Evolutionary conservation across 2,113 vertebrate species (phyloP), one percentile per base, ranked within the genome.

Genomic region (Chloebia gouldiae): DNA sequence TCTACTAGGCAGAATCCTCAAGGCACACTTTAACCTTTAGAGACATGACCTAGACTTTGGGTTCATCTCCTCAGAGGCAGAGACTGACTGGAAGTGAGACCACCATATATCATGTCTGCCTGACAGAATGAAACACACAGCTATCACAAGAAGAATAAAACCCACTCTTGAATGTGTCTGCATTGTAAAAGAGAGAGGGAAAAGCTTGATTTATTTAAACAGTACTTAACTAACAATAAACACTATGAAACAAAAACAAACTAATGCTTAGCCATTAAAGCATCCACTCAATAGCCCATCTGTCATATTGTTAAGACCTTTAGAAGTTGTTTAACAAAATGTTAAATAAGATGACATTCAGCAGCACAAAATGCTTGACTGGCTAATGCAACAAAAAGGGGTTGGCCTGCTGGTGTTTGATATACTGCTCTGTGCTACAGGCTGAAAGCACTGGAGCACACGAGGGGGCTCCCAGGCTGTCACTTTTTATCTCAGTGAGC

Each of bases 251-350:
- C 59, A 76, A 94, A 95, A 96, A 93, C 96, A 97, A 98, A 97
- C 95, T 85, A 86, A 94, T 94, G 90, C 94, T 97, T 96, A 95
- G 91, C 96, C 97, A 90, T 94, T 98, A 98, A 97, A 97, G 92
- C 76, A 95, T 81, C 95, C 85, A 89, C 96, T 98, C 97, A 97
- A 93, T 91, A 93, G 95, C 93, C 97, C 97, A 97, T 98, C 97
- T 96, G 97, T 98, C 97, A 97, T 97, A 97, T 92, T 96, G 97
- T 97, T 97, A 97, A 98, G 97, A 97, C 97, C 97, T 98, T 98
- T 97, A 97, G 96, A 98, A 98, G 94, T 88, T 98, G 98, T 97
- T 98, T 98, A 98, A 98, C 96, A 98, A 98, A 98, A 98, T 97
- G 96, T 97, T 98, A 97, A 98, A 97, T 97, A 97, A 97, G 95